Evolutionary conservation across 2,797 vertebrate genomes (phyloP), one percentile per base, ranked within the genome.

Genomic region (Graptemys geographica): DNA sequence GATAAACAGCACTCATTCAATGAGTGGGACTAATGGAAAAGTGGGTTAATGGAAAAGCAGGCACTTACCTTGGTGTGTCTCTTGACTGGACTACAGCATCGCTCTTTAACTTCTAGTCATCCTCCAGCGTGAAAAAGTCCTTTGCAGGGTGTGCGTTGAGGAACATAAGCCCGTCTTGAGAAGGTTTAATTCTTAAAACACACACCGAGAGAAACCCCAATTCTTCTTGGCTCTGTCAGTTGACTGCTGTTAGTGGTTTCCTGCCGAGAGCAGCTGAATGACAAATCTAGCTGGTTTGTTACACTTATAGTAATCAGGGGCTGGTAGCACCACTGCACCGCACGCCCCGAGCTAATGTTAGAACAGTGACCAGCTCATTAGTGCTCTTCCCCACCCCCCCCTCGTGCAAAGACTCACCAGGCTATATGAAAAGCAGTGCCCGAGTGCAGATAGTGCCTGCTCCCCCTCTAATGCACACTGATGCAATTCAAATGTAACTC

Each of bases 171-270:
- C 87, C 5, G 1, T 57, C n/a, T 88, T 69, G 90, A 49, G n/a
- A 6, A 87, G 56, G 82, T 65, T 90, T 69, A 94, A 92, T 85
- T 93, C 93, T 96, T 87, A 84, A 74, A 93, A 91, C 31, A 37
- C 0, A 1, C 23, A 72, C 79, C 86, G 52, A 95, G 82, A 96
- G 90, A 92, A 89, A 72, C 52, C 18, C 88, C 16, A 93, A 87
- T 86, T 94, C 89, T 95, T 53, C 94, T 93, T 78, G 27, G 74
- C 0, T 21, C 44, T 15, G 88, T 89, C 96, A 93, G 97, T 96
- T 91, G 97, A 92, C 93, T 95, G 97, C 94, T 97, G 96, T 91
- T 95, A 78, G 97, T 97, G 97, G 97, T 97, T 98, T 98, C 97
- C 97, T 97, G 96, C 86, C 86, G 31, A 93, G 91, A 96, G 16